Conservation (phyloP, 2,113 vertebrate species). For the Aix galericulata region DNA sequence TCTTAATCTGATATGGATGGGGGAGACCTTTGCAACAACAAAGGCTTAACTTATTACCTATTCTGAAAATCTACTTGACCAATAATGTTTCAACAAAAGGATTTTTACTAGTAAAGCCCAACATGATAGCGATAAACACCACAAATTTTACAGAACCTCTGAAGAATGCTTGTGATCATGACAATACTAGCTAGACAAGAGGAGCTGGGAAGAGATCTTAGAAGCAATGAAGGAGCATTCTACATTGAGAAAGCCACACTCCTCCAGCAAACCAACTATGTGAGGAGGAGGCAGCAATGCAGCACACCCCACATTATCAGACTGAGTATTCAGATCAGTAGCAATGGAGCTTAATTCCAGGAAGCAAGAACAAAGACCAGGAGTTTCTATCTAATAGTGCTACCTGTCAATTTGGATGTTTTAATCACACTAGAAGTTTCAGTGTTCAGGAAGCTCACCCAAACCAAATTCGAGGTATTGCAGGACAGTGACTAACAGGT, state of each 20-base stretch:
- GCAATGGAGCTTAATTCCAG: slow-evolving; percentile 7
- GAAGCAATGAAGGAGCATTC: background rate
- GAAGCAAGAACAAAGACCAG: slow-evolving; percentile 34
- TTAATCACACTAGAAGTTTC: background rate
- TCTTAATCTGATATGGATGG: background rate
- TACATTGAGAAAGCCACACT: background rate
- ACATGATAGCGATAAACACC: background rate
- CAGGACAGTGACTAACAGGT: background rate
- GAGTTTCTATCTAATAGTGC: background rate
- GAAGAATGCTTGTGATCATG: background rate
- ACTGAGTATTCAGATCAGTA: background rate
- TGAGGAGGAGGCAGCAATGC: background rate
- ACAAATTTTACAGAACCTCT: background rate
- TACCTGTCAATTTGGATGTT: background rate
- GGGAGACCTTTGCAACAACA: background rate
- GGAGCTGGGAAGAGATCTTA: background rate
- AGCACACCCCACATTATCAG: background rate
- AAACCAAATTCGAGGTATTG: background rate
- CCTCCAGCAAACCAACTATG: background rate
- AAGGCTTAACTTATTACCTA: background rate
- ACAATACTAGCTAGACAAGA: background rate
- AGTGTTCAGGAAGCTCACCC: background rate
- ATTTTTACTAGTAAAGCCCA: background rate
- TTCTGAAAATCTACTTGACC: too few relatives aligned
- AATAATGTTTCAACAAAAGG: background rate